Evolutionary conservation across 2,888 invertebrate species (phyloP).

Genomic region (Conomelus anceps): DNA sequence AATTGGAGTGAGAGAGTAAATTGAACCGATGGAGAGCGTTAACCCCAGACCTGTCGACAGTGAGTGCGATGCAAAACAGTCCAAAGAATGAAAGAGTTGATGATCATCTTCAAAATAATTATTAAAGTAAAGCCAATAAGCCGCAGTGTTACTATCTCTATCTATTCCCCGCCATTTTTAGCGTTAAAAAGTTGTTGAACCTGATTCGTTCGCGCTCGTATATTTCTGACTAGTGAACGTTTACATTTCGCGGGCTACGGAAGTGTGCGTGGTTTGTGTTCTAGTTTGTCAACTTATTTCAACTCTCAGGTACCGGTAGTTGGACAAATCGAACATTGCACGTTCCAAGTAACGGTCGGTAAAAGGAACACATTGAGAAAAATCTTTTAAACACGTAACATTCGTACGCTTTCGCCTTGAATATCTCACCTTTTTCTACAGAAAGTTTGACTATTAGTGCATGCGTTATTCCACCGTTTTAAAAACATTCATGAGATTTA

Average conservation of each 20-base stretch:
- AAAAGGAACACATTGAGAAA: background rate
- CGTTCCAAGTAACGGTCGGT: no score
- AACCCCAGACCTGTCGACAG: background rate
- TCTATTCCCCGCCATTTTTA: background rate
- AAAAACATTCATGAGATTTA: no score
- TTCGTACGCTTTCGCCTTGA: background rate
- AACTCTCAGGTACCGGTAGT: background rate
- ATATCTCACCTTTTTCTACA: background rate
- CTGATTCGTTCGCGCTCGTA: background rate
- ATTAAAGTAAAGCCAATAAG: background rate
- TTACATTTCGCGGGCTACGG: background rate
- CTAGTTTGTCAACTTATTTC: background rate
- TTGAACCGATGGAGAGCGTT: background rate
- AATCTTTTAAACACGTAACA: background rate
- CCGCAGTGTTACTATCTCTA: background rate
- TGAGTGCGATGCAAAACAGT: background rate
- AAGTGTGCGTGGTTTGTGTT: background rate
- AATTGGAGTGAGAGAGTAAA: background rate
- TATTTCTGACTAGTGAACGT: background rate
- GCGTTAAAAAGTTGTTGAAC: background rate
- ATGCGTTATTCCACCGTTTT: background rate
- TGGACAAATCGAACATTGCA: background rate
- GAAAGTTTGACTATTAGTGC: background rate
- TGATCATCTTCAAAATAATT: background rate
- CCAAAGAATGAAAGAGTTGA: background rate